phyloP scores from a whole-genome alignment of 2,888 invertebrate genomes.

The Sphaerophoria taeniata region DNA sequence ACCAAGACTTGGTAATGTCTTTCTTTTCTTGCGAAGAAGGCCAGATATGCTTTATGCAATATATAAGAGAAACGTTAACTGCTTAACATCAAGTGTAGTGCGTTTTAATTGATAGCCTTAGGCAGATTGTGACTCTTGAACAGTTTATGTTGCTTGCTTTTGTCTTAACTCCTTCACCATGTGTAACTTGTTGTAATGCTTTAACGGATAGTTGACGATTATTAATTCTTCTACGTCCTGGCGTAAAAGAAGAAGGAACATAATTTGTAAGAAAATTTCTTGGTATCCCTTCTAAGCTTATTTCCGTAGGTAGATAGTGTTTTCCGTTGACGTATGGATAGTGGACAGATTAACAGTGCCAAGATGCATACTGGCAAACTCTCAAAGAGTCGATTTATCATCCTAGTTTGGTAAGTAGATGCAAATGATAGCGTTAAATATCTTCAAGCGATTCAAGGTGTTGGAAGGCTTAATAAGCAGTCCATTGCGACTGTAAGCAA shows the following conservation, averaged over 20 bases:
- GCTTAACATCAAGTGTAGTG: constrained; percentile 61
- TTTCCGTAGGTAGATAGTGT: constrained; percentile 43
- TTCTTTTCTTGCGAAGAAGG: not conserved
- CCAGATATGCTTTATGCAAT: constrained; percentile 41
- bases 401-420: constrained; percentile 72
- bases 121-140: constrained; percentile 68
- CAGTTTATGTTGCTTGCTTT: constrained; percentile 58
- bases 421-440: constrained; percentile 74
- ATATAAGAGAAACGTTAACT: constrained; percentile 42
- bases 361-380: constrained; percentile 70
- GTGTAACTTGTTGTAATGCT: constrained; percentile 63
- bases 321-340: constrained; percentile 50
- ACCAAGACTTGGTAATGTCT: constrained; percentile 1
- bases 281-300: too few species aligned
- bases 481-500: too few species aligned
- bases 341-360: not conserved
- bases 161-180: constrained; percentile 68
- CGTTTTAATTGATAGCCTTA: constrained; percentile 71
- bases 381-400: constrained; percentile 68
- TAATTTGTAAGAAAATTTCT: constrained; percentile 12
- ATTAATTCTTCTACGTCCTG: constrained; percentile 41
- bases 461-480: constrained; percentile 40
- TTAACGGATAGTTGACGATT: constrained; percentile 63
- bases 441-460: constrained; percentile 68
- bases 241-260: constrained; percentile 67